Percentiles rank a stretch among this genome's conserved stretches.
Conservation (phyloP, 2,888 invertebrate genomes). For the Neocrepidodera transversa region DNA sequence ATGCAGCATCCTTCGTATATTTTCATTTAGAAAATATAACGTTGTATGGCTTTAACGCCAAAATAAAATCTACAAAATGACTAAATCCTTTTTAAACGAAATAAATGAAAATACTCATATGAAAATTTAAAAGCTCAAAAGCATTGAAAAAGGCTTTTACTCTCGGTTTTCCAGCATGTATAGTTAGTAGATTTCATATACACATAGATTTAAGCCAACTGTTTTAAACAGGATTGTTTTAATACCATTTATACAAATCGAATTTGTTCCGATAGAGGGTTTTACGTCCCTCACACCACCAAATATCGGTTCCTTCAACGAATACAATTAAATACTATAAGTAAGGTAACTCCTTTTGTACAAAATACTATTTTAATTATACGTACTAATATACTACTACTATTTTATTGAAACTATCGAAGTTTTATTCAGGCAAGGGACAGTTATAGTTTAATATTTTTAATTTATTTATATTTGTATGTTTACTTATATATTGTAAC, state of each 20-base stretch:
- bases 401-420: no score
- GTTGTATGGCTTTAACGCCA: not conserved
- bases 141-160: constrained; percentile 37
- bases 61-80: not conserved
- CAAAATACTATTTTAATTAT: no score
- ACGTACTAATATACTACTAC: no score
- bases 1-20: not conserved
- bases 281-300: constrained; percentile 33
- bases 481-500: no score
- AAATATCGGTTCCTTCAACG: not conserved
- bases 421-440: no score
- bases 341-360: constrained; percentile 5
- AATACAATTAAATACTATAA: no score
- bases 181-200: constrained; percentile 35
- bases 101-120: constrained; percentile 20
- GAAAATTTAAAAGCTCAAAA: constrained; percentile 33
- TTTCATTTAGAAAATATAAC: constrained; percentile 12
- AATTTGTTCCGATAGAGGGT: constrained; percentile 62
- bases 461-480: no score
- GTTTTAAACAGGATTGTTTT: constrained; percentile 66
- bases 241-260: constrained; percentile 68
- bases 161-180: constrained; percentile 47
- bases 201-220: constrained; percentile 51
- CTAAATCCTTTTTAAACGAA: constrained; percentile 5
- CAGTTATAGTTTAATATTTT: no score